Evolutionary conservation across 2,888 invertebrate species (phyloP).

Genomic region (Phytoseiulus persimilis): DNA sequence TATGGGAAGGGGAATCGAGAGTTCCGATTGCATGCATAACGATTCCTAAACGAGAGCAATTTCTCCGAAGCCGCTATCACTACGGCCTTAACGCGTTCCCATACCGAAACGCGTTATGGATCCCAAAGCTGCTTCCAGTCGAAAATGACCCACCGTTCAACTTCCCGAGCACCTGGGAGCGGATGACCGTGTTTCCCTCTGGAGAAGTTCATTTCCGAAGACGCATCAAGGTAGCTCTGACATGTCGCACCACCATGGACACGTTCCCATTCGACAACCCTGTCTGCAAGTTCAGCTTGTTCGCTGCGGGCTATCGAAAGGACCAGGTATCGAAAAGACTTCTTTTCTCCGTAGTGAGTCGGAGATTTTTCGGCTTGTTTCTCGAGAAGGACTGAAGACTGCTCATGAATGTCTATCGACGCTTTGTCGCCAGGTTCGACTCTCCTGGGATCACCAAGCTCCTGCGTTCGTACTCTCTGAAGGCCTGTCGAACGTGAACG

Average conservation of each 20-base stretch:
- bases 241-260: conserved; percentile 21
- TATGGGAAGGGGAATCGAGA: too few species aligned
- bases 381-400: too few species aligned
- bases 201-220: conserved; percentile 14
- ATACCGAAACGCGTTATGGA: not conserved
- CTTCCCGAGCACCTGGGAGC: not conserved
- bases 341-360: too few species aligned
- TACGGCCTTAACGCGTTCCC: not conserved
- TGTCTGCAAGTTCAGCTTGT: conserved; percentile 17
- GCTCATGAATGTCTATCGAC: too few species aligned
- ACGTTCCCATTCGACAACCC: conserved; percentile 16
- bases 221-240: not conserved
- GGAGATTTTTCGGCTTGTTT: too few species aligned
- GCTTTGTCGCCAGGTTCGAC: not conserved
- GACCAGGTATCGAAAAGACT: not conserved
- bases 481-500: conserved; percentile 25
- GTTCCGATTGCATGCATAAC: too few species aligned
- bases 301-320: not conserved
- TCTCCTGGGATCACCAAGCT: not conserved
- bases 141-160: not conserved
- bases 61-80: conserved; percentile 9
- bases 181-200: conserved; percentile 11
- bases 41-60: not conserved
- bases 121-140: not conserved
- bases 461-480: conserved; percentile 6